Conservation (phyloP, 2,888 invertebrate genomes). For the Calliphora vomitoria region DNA sequence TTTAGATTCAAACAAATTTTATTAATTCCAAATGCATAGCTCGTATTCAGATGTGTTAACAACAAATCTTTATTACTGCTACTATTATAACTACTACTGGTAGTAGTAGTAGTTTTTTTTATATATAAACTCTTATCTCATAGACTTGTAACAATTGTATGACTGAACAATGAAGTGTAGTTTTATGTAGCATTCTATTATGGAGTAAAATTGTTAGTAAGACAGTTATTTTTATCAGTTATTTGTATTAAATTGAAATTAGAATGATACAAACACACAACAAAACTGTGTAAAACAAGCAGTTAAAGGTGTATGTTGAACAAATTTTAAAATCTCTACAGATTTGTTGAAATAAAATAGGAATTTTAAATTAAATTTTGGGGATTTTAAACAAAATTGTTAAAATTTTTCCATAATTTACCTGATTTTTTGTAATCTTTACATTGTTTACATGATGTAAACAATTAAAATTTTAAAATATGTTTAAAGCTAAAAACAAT, state of each 20-base stretch:
- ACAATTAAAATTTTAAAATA: neutral
- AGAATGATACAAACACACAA: neutral
- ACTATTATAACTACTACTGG: neutral
- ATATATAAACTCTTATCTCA: neutral
- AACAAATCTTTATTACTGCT: slow-evolving; percentile 57
- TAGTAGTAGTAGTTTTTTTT: neutral
- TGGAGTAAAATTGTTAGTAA: no score
- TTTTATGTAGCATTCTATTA: neutral
- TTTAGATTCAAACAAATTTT: neutral
- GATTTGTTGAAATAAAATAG: no score
- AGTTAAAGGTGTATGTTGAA: no score
- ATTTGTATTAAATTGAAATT: slow-evolving; percentile 24
- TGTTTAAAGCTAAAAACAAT: neutral
- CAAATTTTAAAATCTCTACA: no score
- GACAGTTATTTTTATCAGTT: slow-evolving; percentile 42
- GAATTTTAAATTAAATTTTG: no score
- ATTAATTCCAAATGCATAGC: slow-evolving; percentile 67
- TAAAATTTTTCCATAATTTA: neutral
- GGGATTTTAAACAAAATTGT: neutral
- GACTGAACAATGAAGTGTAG: neutral
- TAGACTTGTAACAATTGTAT: neutral
- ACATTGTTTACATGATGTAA: slow-evolving; percentile 5
- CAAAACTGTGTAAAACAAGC: neutral
- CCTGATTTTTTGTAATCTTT: neutral
- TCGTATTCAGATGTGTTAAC: slow-evolving; percentile 68